Base-by-base conservation (phyloP, 2,797 vertebrate genomes). In the Sebastes matsubarae region DNA sequence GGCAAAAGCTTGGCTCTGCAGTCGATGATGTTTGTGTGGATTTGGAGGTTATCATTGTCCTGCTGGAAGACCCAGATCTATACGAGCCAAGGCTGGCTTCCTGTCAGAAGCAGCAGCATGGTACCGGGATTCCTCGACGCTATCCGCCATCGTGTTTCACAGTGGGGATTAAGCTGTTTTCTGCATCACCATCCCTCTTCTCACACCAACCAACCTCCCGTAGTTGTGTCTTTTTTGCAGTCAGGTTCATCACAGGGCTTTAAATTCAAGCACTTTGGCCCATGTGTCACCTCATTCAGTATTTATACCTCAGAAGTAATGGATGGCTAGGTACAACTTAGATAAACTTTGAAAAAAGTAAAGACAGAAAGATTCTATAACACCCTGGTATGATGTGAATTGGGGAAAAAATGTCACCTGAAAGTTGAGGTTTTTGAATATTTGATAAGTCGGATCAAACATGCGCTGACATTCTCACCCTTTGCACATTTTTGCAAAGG, bases 401-500 rank as follows among this genome's bases (percentile, higher is more conserved):
- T 1, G 5, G 8, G 42, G 1, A 46, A 5, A 8, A 55, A n/a
- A 2, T 20, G 52, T 30, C 65, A 65, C n/a, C 14, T 12, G 32
- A 57, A 58, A 74, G 52, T 57, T 60, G 10, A 57, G 42, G 25
- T 36, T 18, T 29, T 30, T 82, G 12, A 75, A 83, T 72, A 74
- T 79, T 73, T 82, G 12, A 82, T 84, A 46, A 68, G 24, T 8
- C 2, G 65, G 66, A 80, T 84, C 60, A 75, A 79, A 81, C 70
- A 25, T 36, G 38, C 20, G 2, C 38, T 52, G 68, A 27, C 67
- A 67, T 68, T 30, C 63, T 54, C 24, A 67, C 57, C 18, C 25
- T 24, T 46, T 46, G 42, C 42, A 22, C 34, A 36, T 55, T 82
- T 73, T 36, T 18, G 27, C 6, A 66, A 54, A 32, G 8, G 42